Percentiles rank a stretch among this genome's conserved stretches.
phyloP scores from a whole-genome alignment of 1,140 invertebrate genomes.

The Magallana gigas region DNA sequence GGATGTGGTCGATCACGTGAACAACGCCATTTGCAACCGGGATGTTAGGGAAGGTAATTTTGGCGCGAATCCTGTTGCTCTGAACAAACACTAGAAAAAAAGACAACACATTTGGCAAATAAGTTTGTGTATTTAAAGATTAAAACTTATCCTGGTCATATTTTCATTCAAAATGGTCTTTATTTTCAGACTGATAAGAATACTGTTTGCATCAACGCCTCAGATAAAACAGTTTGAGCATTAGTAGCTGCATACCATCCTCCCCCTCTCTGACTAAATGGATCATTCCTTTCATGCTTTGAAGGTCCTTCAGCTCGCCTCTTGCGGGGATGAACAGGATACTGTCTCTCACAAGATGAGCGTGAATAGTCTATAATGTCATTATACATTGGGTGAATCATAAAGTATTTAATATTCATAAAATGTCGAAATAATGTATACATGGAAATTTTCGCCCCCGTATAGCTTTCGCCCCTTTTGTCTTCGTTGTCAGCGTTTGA shows the following conservation, averaged over 20 bases:
- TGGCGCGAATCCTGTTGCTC: conserved; percentile 70
- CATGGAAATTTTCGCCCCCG: too few species aligned
- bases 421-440: too few species aligned
- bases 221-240: too few species aligned
- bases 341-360: conserved; percentile 47
- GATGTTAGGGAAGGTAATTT: conserved; percentile 71
- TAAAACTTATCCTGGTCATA: too few species aligned
- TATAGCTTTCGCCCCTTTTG: too few species aligned
- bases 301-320: conserved; percentile 44
- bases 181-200: too few species aligned
- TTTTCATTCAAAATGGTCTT: too few species aligned
- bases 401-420: too few species aligned
- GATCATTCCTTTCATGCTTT: conserved; percentile 45
- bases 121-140: too few species aligned
- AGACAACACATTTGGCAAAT: background rate
- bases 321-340: conserved; percentile 44
- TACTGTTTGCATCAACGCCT: too few species aligned
- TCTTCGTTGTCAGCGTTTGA: too few species aligned
- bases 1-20: conserved; percentile 84
- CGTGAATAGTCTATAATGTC: conserved; percentile 37
- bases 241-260: background rate
- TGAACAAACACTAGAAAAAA: conserved; percentile 71
- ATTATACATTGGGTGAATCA: too few species aligned
- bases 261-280: conserved; percentile 44
- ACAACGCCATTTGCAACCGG: conserved; percentile 82